A percentile compares a stretch with the other conserved stretches of the same genome.
Evolutionary conservation across 2,113 vertebrate species (phyloP).

Genomic region (Capricornis sumatraensis): DNA sequence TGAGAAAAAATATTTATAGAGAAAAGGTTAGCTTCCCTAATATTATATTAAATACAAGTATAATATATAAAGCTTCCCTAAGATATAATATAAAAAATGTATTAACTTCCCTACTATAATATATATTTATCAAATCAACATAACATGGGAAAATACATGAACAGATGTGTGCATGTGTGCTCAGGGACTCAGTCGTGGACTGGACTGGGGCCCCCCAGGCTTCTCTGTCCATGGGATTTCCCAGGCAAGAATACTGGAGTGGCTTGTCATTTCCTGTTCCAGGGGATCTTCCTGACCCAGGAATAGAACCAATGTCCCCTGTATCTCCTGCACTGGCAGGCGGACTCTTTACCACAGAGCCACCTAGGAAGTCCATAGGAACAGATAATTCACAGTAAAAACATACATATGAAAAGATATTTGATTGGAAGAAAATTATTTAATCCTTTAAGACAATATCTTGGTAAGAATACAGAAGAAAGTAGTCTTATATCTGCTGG

Average conservation of each 20-base stretch:
- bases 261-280: background rate
- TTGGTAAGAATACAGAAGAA: background rate
- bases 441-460: background rate
- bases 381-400: background rate
- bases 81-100: background rate
- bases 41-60: background rate
- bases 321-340: background rate
- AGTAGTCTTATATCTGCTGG: background rate
- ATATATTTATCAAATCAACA: background rate
- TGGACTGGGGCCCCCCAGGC: background rate
- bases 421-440: background rate
- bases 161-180: background rate
- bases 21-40: background rate
- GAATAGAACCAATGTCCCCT: background rate
- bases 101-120: background rate
- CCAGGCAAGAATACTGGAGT: background rate
- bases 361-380: background rate
- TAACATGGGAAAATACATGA: background rate
- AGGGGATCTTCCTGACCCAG: background rate
- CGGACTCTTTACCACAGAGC: background rate
- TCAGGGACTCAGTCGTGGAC: background rate
- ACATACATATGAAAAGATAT: background rate
- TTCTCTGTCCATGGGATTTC: background rate
- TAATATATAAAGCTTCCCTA: background rate
- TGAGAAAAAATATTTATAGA: background rate